Conservation (phyloP, 2,113 vertebrate genomes). For the Uria aalge region DNA sequence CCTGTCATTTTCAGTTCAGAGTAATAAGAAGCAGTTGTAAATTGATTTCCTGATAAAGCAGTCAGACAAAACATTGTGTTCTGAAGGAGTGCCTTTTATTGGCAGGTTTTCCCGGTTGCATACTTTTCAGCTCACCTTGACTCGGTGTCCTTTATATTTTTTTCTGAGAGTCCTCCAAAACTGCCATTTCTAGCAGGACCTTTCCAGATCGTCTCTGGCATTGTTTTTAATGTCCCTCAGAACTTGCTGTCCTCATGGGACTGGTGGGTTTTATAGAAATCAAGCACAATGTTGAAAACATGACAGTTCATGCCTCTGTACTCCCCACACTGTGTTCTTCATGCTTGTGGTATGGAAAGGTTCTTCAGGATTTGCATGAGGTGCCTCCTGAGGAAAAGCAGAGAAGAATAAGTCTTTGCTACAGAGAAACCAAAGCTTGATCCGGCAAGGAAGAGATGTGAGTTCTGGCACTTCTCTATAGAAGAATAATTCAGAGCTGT, state of each 20-base stretch:
- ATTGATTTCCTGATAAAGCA: slow-evolving; percentile 44
- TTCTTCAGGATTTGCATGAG: neutral
- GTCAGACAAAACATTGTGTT: slow-evolving; percentile 54
- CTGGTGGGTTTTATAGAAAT: neutral
- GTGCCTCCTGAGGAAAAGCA: neutral
- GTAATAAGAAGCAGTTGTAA: slow-evolving; percentile 60
- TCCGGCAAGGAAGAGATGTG: neutral
- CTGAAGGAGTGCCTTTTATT: slow-evolving; percentile 56
- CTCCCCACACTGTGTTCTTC: neutral
- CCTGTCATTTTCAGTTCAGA: slow-evolving; percentile 10
- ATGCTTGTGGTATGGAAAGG: neutral
- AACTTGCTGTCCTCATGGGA: neutral
- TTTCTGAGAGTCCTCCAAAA: neutral
- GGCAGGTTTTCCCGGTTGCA: slow-evolving; percentile 52
- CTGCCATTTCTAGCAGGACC: neutral
- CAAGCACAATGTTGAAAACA: neutral
- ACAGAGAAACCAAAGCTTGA: neutral
- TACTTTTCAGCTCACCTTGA: slow-evolving; percentile 68
- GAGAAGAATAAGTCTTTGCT: neutral
- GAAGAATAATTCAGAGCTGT: neutral
- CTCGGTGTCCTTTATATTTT: slow-evolving; percentile 20
- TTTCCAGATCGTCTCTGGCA: neutral
- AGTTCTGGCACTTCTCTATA: neutral
- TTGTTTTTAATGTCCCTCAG: neutral
- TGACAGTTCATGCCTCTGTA: neutral